Base-by-base conservation (phyloP, 2,797 vertebrate genomes). In the Alcedo quadribrachys region DNA sequence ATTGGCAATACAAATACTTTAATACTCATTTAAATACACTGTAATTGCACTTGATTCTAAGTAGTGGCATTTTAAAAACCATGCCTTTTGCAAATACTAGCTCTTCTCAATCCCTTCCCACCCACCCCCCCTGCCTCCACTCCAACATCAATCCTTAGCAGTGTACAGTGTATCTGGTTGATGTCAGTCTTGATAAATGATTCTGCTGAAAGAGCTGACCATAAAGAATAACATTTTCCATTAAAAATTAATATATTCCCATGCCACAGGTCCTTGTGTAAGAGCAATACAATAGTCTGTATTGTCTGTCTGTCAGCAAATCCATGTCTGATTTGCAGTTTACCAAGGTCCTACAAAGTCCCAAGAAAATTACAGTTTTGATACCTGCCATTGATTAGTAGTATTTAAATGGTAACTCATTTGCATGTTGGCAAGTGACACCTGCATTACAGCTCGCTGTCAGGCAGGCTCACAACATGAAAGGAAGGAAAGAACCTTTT, bases 221-320 rank as follows among this genome's bases (percentile, higher is more conserved):
- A 57, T 81, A 85, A 87, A 84, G 55, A 91, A 88, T 81, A 92
- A 79, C 35, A 81, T 86, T 94, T 91, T 85, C 63, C 42, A 90
- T 95, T 89, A 91, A 89, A 92, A 94, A 79, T 79, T 89, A 88
- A 91, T 95, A 84, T 89, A 92, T 93, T 93, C 63, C 48, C 24
- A 18, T 90, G 57, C 67, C 75, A 91, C 54, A 46, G 33, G 67
- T 92, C 68, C 48, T 42, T 28, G 12, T 46, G 70, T 88, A 57
- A 67, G 45, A 8, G 3, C 53, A 81, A 42, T 77, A 92, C 80
- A 94, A 77, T 79, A 45, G 55, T 55, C 74, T 67, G n/a, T 77
- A 81, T 92, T 91, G 67, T 93, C 77, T 73, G 30, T 60, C 81
- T 96, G 89, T 85, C 89, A 85, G 69, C 82, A 87, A 45, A n/a